Evolutionary conservation across 2,797 vertebrate species (phyloP).

Genomic region (Scolopax bukidnonensis): DNA sequence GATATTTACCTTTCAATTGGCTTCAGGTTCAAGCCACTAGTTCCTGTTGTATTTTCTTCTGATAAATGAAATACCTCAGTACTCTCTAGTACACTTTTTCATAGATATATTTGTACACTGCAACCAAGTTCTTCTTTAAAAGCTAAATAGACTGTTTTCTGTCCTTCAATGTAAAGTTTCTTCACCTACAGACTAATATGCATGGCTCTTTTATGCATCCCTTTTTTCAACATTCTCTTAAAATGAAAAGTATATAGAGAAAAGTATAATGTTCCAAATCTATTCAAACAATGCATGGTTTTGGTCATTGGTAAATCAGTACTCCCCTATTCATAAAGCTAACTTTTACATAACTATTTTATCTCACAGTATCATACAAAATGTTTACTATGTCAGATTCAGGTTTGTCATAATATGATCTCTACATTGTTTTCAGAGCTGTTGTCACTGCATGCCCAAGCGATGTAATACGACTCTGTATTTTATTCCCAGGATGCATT

Average conservation of each 20-base stretch:
- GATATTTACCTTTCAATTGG: neutral
- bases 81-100: neutral
- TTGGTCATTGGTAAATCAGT: neutral
- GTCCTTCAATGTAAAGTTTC: neutral
- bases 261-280: neutral
- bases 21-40: neutral
- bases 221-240: neutral
- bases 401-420: neutral
- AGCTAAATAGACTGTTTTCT: neutral
- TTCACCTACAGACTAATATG: neutral
- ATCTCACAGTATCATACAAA: neutral
- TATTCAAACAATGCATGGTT: neutral
- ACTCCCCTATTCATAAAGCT: neutral
- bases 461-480: neutral
- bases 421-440: neutral
- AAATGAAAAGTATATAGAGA: neutral
- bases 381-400: neutral
- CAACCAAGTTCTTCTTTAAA: neutral
- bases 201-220: neutral
- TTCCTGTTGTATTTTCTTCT: neutral
- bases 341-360: neutral
- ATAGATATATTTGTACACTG: neutral
- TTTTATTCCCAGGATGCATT: neutral
- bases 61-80: neutral
- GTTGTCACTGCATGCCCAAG: neutral